phyloP scores from a whole-genome alignment of 2,797 vertebrate genomes.

The Enoplosus armatus region DNA sequence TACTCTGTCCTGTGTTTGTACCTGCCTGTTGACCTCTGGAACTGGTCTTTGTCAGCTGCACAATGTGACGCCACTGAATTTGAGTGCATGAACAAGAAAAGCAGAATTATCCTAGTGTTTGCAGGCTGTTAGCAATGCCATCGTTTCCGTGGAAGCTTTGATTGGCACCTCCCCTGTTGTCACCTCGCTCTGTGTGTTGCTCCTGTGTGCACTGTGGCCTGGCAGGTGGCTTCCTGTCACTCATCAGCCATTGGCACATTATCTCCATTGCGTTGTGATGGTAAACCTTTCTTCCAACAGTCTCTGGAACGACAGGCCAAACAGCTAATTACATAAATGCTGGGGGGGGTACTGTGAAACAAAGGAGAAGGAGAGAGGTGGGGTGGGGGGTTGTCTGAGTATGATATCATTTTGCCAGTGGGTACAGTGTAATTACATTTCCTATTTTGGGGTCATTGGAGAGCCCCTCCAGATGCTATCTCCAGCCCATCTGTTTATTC shows the following conservation, averaged over 20 bases:
- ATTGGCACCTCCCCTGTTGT: slow-evolving; percentile 55
- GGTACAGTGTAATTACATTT: slow-evolving; percentile 67
- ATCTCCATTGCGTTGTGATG: slow-evolving; percentile 1
- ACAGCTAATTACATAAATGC: slow-evolving; percentile 59
- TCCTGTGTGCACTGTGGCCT: slow-evolving; percentile 36
- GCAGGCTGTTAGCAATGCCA: slow-evolving; percentile 12
- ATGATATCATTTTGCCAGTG: slow-evolving; percentile 70
- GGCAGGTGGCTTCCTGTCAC: slow-evolving; percentile 62
- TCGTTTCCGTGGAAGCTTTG: slow-evolving; percentile 38
- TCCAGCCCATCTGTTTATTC: slow-evolving; percentile 65
- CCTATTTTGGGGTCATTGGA: slow-evolving; percentile 69
- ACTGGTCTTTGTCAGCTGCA: slow-evolving; percentile 34
- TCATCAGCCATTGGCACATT: slow-evolving; percentile 44
- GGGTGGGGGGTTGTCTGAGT: slow-evolving; percentile 32
- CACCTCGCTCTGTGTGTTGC: background rate
- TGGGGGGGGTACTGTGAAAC: slow-evolving; percentile 20
- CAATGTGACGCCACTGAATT: slow-evolving; percentile 8
- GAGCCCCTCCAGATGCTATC: slow-evolving; percentile 73
- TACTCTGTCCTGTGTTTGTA: slow-evolving; percentile 57
- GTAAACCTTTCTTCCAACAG: slow-evolving; percentile 36
- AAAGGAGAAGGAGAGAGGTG: slow-evolving; percentile 12
- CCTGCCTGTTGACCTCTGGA: slow-evolving; percentile 60
- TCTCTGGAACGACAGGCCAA: slow-evolving; percentile 37
- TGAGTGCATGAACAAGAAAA: slow-evolving; percentile 21
- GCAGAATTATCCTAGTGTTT: slow-evolving; percentile 19